Conservation (phyloP, 2,797 vertebrate genomes). For the Salmo trutta region DNA sequence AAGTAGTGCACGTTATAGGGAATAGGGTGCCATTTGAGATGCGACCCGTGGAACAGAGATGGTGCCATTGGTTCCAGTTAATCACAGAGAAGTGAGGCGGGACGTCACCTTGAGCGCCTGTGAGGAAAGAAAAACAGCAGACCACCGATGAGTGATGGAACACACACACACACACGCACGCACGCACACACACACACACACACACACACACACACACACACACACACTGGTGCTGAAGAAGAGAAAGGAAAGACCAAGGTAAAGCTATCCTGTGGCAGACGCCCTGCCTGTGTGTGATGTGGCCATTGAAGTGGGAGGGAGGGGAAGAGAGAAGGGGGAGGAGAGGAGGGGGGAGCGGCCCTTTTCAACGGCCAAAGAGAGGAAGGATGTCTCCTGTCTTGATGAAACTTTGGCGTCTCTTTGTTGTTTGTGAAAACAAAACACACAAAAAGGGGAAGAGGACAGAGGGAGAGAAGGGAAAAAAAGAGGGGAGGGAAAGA, state of each 20-base stretch:
- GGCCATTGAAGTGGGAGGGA: constrained; percentile 41
- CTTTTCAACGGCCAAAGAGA: constrained; percentile 61
- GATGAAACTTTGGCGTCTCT: constrained; percentile 71
- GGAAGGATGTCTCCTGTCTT: constrained; percentile 69
- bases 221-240: constrained; percentile 18
- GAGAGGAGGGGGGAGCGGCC: constrained; percentile 56
- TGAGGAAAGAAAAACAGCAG: constrained; percentile 50
- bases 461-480: constrained; percentile 14
- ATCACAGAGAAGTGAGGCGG: constrained; percentile 43
- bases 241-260: constrained; percentile 59
- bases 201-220: neutral
- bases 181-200: neutral
- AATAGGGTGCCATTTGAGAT: neutral
- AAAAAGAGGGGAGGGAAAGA: constrained; percentile 33
- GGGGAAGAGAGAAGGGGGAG: constrained; percentile 41
- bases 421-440: constrained; percentile 74
- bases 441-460: constrained; percentile 55
- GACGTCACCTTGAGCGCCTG: constrained; percentile 50
- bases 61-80: constrained; percentile 49
- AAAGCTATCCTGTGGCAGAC: constrained; percentile 59
- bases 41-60: constrained; percentile 18
- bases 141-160: constrained; percentile 54
- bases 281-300: constrained; percentile 50
- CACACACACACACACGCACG: neutral
- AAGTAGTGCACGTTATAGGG: too few species aligned